Percentiles rank a stretch among this genome's conserved stretches.
Conservation (phyloP, 2,797 vertebrate genomes). For the Prionace glauca region DNA sequence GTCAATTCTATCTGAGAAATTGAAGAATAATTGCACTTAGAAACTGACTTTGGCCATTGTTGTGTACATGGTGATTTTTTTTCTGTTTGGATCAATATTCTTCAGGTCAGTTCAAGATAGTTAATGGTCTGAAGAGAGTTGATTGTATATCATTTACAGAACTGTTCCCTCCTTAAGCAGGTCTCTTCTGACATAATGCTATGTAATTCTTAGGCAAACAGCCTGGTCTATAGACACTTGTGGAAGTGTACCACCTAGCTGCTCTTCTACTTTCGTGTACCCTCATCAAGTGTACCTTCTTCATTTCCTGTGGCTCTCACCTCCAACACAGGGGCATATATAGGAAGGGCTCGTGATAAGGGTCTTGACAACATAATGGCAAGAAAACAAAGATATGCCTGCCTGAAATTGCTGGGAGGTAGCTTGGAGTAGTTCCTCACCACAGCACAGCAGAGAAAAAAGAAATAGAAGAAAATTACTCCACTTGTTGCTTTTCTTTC, state of each 20-base stretch:
- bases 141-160: neutral
- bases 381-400: neutral
- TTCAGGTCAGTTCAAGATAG: neutral
- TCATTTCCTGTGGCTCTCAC: neutral
- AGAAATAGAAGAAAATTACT: neutral
- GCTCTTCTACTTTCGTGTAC: neutral
- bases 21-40: neutral
- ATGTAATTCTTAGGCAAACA: neutral
- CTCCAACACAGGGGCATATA: neutral
- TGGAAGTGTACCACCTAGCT: neutral
- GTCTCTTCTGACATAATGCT: neutral
- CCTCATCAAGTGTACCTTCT: neutral
- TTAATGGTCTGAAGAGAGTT: neutral
- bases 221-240: neutral
- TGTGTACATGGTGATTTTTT: neutral
- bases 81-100: neutral
- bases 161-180: neutral
- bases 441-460: neutral
- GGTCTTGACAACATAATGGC: neutral
- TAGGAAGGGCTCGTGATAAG: neutral
- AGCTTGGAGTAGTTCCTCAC: neutral
- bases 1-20: neutral
- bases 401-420: neutral
- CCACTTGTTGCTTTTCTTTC: neutral
- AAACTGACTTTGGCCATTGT: neutral